A percentile compares a stretch with the other conserved stretches of the same genome.
Conservation (phyloP, 2,113 vertebrate species). For the Syrmaticus mikado region DNA sequence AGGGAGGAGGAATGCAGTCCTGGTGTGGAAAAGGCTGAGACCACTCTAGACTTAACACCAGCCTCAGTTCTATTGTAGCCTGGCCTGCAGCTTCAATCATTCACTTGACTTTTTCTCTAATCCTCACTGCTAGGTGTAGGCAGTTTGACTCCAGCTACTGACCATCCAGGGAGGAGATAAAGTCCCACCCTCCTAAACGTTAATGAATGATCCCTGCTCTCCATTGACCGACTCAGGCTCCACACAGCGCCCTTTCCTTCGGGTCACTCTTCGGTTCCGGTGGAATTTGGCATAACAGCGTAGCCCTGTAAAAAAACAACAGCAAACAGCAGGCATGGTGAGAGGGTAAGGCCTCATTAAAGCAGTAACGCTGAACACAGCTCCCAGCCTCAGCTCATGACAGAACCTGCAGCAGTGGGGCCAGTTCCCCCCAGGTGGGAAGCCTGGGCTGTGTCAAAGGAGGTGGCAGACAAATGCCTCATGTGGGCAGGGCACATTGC, state of each 20-base stretch:
- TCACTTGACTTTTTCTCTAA: neutral
- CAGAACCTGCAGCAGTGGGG: neutral
- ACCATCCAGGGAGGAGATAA: neutral
- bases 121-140: conserved; percentile 20
- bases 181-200: conserved; percentile 75
- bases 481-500: neutral
- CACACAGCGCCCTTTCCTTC: conserved; percentile 94
- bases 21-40: neutral
- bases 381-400: neutral
- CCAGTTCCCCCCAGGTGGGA: neutral
- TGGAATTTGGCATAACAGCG: conserved; percentile 98
- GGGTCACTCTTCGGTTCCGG: conserved; percentile 92
- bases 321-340: neutral
- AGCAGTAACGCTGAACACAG: neutral
- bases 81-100: conserved; percentile 45
- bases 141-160: neutral
- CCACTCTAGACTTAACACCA: neutral
- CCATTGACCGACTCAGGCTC: conserved; percentile 87
- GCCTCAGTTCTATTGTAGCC: neutral
- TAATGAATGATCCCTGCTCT: conserved; percentile 95
- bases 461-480: neutral
- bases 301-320: conserved; percentile 77
- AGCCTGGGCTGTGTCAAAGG: neutral
- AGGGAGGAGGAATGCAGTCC: neutral
- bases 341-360: neutral